Base-by-base conservation (phyloP, 2,797 vertebrate species). In the Myripristis jacobus region DNA sequence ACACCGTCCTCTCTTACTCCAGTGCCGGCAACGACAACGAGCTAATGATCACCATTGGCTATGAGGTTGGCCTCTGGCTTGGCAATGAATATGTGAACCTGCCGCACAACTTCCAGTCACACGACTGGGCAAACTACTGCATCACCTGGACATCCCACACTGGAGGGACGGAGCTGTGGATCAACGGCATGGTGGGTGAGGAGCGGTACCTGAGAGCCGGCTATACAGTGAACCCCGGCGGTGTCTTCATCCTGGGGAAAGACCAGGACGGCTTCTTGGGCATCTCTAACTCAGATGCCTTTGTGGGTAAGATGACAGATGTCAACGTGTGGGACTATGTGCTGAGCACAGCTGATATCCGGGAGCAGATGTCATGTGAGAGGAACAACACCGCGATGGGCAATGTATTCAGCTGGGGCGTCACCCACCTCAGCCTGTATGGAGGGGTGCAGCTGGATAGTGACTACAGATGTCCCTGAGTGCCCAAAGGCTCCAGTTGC, bases 311-410 rank as follows among this genome's bases (percentile, higher is more conserved):
- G 76, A 84, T 96, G 92, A 93, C 91, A 0, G 91, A 90, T 0
- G 74, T 96, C 69, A 94, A 95, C 29, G 66, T 96, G 51, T 96
- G 96, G 95, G 93, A 95, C 90, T 91, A 90, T 0, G 89, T 93
- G 3, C 88, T 96, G 5, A 82, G 83, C 19, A 64, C 82, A 0
- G 63, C 75, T 0, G 91, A 94, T 15, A 84, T 96, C 0, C 75
- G 87, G 15, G 81, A 92, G 21, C 93, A 94, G 53, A 92, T 93
- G 56, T 80, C 75, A 11, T 95, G 95, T 66, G 89, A 47, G 84
- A 88, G 73, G 68, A 90, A 92, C 73, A 52, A 38, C 72, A 75
- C 63, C 0, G 2, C 22, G 6, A 75, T 69, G 73, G 96, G 95
- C 19, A 94, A 96, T 0, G 67, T 95, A 58, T 59, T 97, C 24